Base-by-base conservation (phyloP, 2,888 invertebrate species). In the Buathra laborator region DNA sequence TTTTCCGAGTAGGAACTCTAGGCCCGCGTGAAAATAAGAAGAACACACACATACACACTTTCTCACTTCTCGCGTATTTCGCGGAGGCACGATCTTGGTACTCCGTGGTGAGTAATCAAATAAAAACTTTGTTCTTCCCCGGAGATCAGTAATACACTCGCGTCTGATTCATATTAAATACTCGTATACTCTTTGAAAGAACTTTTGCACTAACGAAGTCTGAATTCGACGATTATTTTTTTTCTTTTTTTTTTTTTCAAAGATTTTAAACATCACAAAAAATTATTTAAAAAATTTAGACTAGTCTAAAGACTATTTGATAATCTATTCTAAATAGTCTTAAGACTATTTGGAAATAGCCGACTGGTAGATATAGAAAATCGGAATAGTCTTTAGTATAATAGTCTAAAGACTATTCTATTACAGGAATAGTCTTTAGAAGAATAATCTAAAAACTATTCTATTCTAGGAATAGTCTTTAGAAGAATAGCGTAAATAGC, bases 1-100 rank as follows among this genome's bases (percentile, higher is more conserved):
- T 56, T 70, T 64, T 46, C 76, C 59, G 62, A 43, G 81, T 81
- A 76, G 76, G 70, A 81, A 81, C 81, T 76, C 70, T 70, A 64
- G 68, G 67, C 64, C 70, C 70, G 70, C 53, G 76, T 32, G 53
- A 70, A 70, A 59, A 46, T 14, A 74, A 74, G 16, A 44, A 43
- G 14, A 53, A 71, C 10, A 74, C 66, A 9, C 56, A 7, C 53
- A 59, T 44, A 75, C 48, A 75, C 7, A 24, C 7, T n/a, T n/a
- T 62, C 62, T 62, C 62, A n/a, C 43, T 62, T n/a, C 2, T 43
- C 16, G 43, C 44, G 19, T 4, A 29, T 12, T 43, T n/a, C 51
- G 29, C 64, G 16, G 19, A 29, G 10, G 44, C 37, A 32, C 19
- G 51, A 48, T 64, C 37, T 62, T 62, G 32, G 9, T 16, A 16